Evolutionary conservation across 2,113 vertebrate species (phyloP), one percentile per base, ranked within the genome.

Genomic region (Ceyx margarethae): DNA sequence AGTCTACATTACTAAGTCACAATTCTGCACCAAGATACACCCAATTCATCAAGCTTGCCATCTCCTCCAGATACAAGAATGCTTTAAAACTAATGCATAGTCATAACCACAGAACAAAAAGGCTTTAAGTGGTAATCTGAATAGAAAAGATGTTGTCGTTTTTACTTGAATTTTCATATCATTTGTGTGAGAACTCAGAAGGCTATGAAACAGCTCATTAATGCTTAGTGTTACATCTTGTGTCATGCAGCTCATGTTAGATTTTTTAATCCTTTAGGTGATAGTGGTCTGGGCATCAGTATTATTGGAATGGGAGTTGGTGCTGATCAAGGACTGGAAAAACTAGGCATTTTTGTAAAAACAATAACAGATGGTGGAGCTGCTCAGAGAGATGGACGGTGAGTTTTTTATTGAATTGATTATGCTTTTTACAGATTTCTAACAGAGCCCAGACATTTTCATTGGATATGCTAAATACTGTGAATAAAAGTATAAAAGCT

Each of bases 261-360:
- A 75, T 75, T 81, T 90, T 89, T 87, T 1, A 71, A 84, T 91
- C 29, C 43, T 23, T 79, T 74, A 99, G 98, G 98, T 97, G 98
- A 99, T 92, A 98, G 98, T 65, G 98, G 98, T 15, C 97, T 99
- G 83, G 98, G 98, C 62, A 99, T 99, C 96, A 99, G 98, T 93
- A 99, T 99, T 89, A 99, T 99, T 86, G 98, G 98, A 91, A 99
- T 99, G 98, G 98, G 98, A 91, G 98, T 99, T 81, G 98, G 98
- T 91, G 98, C 98, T 53, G 98, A 99, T 94, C 98, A 99, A 92
- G 98, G 98, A 69, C 94, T 99, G 94, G 98, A 99, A 94, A 99
- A 99, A 94, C 97, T 99, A 56, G 98, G 98, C 61, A 99, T 99
- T 93, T 99, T 99, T 97, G 98, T 99, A 67, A 99, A 99, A 97